Evolutionary conservation across 2,797 vertebrate genomes (phyloP).

Genomic region (Garrulus glandarius): DNA sequence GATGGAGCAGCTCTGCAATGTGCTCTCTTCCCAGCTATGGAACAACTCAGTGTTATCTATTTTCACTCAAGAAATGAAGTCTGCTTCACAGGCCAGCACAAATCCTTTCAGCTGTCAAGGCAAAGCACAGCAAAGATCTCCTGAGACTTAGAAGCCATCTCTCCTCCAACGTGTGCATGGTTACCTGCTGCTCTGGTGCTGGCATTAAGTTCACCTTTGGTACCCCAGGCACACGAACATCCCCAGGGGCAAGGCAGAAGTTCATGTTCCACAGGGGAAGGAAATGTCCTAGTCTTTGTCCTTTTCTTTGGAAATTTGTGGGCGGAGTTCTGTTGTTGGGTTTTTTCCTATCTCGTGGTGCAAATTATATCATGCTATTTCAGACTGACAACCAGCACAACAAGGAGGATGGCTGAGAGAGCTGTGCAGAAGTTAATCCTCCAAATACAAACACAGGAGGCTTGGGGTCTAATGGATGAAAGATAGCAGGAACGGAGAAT

Average conservation of each 20-base stretch:
- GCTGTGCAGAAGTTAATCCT: neutral
- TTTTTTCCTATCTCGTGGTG: neutral
- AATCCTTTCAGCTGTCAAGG: neutral
- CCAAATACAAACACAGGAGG: neutral
- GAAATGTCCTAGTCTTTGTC: neutral
- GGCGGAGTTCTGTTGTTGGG: no score
- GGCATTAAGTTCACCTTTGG: neutral
- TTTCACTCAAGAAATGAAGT: neutral
- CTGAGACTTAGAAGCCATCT: neutral
- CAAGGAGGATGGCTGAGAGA: neutral
- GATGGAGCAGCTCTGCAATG: neutral
- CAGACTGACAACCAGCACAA: neutral
- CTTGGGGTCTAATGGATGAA: neutral
- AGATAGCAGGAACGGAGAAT: neutral
- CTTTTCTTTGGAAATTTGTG: neutral
- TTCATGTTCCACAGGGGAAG: neutral
- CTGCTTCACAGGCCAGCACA: neutral
- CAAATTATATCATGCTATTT: neutral
- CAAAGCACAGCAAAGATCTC: neutral
- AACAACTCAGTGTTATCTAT: neutral
- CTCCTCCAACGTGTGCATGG: fast-evolving
- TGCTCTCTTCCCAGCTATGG: neutral
- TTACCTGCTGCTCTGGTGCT: neutral
- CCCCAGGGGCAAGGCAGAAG: neutral
- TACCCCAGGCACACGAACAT: neutral